Evolutionary conservation across 2,888 invertebrate species (phyloP).

Genomic region (Harmothoe impar): DNA sequence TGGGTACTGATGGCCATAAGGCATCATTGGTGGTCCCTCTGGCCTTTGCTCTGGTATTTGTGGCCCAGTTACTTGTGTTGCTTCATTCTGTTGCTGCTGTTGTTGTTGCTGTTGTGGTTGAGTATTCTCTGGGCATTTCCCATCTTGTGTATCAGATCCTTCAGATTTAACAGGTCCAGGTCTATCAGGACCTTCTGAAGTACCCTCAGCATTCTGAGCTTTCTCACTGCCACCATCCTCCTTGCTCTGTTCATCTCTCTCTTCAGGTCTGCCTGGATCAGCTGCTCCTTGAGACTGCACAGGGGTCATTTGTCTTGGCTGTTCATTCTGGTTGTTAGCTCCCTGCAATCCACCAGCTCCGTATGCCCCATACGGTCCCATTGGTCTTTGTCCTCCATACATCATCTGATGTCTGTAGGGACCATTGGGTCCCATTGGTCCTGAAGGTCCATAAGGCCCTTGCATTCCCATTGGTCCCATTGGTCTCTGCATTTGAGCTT

Average conservation of each 20-base stretch:
- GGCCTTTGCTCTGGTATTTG: neutral
- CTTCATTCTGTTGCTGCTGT: neutral
- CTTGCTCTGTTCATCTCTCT: neutral
- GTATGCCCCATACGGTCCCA: neutral
- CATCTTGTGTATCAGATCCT: neutral
- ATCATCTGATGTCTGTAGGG: constrained; percentile 49
- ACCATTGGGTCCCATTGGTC: neutral
- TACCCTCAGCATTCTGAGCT: neutral
- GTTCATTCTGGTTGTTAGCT: neutral
- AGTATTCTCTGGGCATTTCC: neutral
- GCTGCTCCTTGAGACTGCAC: neutral
- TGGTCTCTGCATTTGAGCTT: constrained; percentile 29
- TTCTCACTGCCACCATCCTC: neutral
- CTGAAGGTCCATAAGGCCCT: constrained; percentile 18
- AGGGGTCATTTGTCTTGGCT: neutral
- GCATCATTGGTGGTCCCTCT: neutral
- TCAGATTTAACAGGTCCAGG: neutral
- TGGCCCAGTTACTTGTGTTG: neutral
- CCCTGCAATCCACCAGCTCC: neutral
- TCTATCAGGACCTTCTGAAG: neutral
- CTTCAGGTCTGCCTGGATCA: neutral
- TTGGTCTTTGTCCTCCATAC: neutral
- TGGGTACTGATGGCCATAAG: neutral
- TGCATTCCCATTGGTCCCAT: constrained; percentile 32
- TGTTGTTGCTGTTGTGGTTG: neutral